Percentiles rank a stretch among this genome's conserved stretches.
Conservation (phyloP, 2,113 vertebrate genomes). For the Eurystomus gularis region DNA sequence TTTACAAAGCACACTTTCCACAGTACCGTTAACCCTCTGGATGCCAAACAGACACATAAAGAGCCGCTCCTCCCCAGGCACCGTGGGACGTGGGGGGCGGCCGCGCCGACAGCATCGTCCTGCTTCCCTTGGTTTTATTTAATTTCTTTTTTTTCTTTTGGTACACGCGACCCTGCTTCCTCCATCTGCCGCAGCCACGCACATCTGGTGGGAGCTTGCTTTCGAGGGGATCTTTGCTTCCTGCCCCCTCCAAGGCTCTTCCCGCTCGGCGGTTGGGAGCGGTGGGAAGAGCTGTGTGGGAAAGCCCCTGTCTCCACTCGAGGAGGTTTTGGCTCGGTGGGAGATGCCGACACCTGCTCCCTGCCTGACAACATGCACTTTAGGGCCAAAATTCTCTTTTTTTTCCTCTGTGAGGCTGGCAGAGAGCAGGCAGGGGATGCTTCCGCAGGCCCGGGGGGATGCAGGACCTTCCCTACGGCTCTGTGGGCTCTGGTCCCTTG, state of each 20-base stretch:
- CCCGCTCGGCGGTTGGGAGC: not conserved
- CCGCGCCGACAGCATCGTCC: not conserved
- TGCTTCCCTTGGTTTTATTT: not conserved
- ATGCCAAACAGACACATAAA: slow-evolving; percentile 54
- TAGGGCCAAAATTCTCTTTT: slow-evolving; percentile 11
- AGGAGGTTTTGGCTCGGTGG: not conserved
- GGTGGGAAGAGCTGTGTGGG: not conserved
- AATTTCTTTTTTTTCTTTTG: not conserved
- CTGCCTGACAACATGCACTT: slow-evolving; percentile 14
- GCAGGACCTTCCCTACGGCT: not conserved
- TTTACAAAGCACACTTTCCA: slow-evolving; percentile 49
- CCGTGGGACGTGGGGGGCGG: not conserved
- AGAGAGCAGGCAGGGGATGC: not conserved
- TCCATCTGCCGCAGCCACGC: not conserved
- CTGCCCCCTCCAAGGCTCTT: not conserved
- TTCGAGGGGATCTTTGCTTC: not conserved
- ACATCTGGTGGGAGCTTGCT: not conserved
- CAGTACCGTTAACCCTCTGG: slow-evolving; percentile 31
- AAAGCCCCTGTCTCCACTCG: not conserved
- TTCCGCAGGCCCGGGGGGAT: not conserved
- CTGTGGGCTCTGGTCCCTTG: not conserved
- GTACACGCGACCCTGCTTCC: not conserved
- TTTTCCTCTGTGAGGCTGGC: not conserved
- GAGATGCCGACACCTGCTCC: not conserved
- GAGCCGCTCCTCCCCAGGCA: not conserved